Percentiles rank a stretch among this genome's conserved stretches.
These are phyloP conservation scores for Sebastes itinus DNA, from an alignment of 2,797 vertebrate species.

Conservation along the genomic window DNA sequence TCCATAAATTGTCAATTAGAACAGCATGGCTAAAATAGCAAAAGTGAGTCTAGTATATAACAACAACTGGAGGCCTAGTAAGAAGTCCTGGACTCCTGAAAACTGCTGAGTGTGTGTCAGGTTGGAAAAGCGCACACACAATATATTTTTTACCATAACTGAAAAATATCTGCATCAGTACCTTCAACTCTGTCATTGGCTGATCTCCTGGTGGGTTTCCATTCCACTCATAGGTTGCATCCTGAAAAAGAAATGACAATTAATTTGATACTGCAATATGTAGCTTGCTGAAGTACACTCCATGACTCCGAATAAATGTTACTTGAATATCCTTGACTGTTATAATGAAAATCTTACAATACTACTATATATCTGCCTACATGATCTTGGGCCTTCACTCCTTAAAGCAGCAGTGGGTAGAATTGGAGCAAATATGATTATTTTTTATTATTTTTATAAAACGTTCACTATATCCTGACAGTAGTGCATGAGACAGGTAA, in stretches of 20 bases:
- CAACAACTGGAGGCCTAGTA: not conserved
- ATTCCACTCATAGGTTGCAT: accelerated
- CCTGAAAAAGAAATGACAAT: not conserved
- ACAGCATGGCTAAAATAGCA: not conserved
- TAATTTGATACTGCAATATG: not conserved
- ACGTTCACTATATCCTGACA: too few species aligned
- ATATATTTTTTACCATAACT: not conserved
- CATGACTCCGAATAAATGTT: not conserved
- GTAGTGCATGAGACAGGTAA: too few species aligned
- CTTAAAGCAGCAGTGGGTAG: too few species aligned
- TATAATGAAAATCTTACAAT: not conserved
- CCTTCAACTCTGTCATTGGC: accelerated
- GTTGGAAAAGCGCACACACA: not conserved
- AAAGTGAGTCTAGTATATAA: not conserved
- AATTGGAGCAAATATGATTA: too few species aligned
- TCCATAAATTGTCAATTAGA: not conserved
- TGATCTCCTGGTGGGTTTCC: accelerated
- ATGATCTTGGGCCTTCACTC: not conserved
- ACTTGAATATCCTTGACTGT: not conserved
- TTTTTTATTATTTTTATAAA: too few species aligned
- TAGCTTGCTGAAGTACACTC: not conserved
- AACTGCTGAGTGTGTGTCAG: not conserved
- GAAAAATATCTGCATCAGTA: not conserved
- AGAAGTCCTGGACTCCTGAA: not conserved
- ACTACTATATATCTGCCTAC: not conserved